A percentile compares a stretch with the other conserved stretches of the same genome.
phyloP scores from a whole-genome alignment of 2,888 invertebrate species.

The Agrotis segetum region DNA sequence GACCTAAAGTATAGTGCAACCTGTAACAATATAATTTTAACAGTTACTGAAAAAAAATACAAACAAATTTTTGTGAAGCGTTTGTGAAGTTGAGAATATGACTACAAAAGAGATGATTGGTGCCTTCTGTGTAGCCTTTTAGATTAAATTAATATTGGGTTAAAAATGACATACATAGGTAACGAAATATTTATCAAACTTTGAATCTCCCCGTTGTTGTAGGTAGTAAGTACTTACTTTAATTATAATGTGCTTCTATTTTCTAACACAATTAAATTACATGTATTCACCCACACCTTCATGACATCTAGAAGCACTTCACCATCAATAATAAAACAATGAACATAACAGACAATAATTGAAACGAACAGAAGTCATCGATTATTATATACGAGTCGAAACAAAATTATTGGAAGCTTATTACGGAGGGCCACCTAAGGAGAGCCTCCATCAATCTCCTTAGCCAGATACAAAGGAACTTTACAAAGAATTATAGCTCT shows the following conservation, averaged over 20 bases:
- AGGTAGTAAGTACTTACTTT: no score
- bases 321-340: conserved; percentile 30
- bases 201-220: no score
- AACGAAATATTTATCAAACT: no score
- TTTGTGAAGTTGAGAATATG: no score
- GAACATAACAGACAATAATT: conserved; percentile 63
- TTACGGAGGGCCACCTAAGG: conserved; percentile 88
- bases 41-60: no score
- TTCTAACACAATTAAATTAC: not conserved
- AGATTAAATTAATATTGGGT: no score
- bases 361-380: conserved; percentile 75
- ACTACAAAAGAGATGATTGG: no score
- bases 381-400: conserved; percentile 73
- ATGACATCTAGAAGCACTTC: conserved; percentile 35
- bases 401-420: conserved; percentile 83
- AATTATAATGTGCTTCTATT: not conserved
- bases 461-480: conserved; percentile 84
- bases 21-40: no score
- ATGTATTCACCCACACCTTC: not conserved
- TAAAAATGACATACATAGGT: no score
- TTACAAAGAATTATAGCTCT: conserved; percentile 88
- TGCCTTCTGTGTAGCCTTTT: no score
- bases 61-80: no score
- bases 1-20: no score
- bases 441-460: conserved; percentile 87